Evolutionary conservation across 2,113 vertebrate genomes (phyloP), one percentile per base, ranked within the genome.

Genomic region (Nymphicus hollandicus): DNA sequence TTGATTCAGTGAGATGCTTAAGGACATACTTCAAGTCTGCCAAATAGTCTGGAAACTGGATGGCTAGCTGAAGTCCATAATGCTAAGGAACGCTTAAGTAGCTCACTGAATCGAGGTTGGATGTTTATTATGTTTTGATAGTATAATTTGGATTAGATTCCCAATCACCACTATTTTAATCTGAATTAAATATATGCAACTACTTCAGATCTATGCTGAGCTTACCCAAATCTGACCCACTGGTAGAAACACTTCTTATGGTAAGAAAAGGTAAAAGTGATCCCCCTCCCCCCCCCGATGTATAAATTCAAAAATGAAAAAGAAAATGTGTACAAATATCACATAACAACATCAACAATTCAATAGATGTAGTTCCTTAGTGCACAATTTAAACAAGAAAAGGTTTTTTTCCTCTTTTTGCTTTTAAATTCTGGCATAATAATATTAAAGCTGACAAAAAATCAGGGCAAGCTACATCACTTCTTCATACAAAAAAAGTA

Each of bases 401-500:
- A 98, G 97, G 80, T 17, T n/a, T 84, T 93, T 96, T 96, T 88
- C 92, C 93, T 83, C 15, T 88, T 95, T 97, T 97, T 97, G 77
- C 97, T 98, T 96, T 98, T 98, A 98, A 98, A 98, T 98, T 98
- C 98, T 97, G 98, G 98, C 98, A 98, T 99, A 98, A 98, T 98
- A 98, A 98, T 98, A 97, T 98, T 98, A 98, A 98, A 98, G 98
- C 98, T 97, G 98, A 99, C 98, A 97, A 98, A 98, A 98, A 96
- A 97, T 98, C 97, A 98, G 98, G 98, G 97, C 98, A 98, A 99
- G 98, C 99, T 99, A 99, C 99, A 98, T 98, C 99, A 99, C 98
- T 99, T 98, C 97, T 98, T 99, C 98, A 98, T 99, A 99, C 99
- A 99, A 99, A 98, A 98, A 99, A 99, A 98, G 98, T 99, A 99